A percentile compares a stretch with the other conserved stretches of the same genome.
These are phyloP conservation scores for Myopa testacea DNA, from an alignment of 2,888 invertebrate genomes.

Conservation along the genomic window DNA sequence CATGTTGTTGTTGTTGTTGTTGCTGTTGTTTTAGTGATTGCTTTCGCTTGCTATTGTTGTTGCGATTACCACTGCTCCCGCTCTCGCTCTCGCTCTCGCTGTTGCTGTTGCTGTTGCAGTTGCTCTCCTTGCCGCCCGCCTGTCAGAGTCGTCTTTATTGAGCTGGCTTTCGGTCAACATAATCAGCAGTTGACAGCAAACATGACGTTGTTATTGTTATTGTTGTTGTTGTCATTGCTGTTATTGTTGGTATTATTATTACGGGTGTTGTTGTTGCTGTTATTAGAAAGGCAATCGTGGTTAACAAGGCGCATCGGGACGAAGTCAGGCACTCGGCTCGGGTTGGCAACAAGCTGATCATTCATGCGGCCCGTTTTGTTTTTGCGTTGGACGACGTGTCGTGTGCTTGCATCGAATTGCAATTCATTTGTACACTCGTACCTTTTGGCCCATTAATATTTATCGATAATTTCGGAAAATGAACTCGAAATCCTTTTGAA, in stretches of 20 bases:
- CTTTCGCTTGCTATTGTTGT: neutral
- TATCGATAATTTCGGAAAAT: conserved; percentile 27
- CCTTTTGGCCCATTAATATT: conserved; percentile 13
- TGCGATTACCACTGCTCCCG: neutral
- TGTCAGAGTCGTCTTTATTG: conserved; percentile 34
- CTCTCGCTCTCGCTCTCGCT: neutral
- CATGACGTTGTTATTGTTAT: conserved; percentile 17
- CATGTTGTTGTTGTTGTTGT: neutral
- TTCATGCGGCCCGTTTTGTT: neutral
- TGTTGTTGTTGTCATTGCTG: neutral
- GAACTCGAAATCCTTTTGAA: neutral
- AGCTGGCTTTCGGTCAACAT: conserved; percentile 35
- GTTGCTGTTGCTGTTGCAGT: conserved; percentile 23
- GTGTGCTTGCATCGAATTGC: conserved; percentile 13
- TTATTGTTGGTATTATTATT: neutral
- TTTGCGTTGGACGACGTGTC: conserved; percentile 4
- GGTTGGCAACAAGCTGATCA: neutral
- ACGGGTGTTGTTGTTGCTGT: neutral
- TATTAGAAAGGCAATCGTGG: conserved; percentile 30
- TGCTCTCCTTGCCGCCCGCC: conserved; percentile 15
- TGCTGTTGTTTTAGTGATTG: neutral
- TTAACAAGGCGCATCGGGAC: neutral
- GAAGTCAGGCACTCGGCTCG: neutral
- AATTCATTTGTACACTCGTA: conserved; percentile 15
- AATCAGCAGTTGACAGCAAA: conserved; percentile 38